Evolutionary conservation across 2,797 vertebrate species (phyloP).

Genomic region (Molossus alvarezi): DNA sequence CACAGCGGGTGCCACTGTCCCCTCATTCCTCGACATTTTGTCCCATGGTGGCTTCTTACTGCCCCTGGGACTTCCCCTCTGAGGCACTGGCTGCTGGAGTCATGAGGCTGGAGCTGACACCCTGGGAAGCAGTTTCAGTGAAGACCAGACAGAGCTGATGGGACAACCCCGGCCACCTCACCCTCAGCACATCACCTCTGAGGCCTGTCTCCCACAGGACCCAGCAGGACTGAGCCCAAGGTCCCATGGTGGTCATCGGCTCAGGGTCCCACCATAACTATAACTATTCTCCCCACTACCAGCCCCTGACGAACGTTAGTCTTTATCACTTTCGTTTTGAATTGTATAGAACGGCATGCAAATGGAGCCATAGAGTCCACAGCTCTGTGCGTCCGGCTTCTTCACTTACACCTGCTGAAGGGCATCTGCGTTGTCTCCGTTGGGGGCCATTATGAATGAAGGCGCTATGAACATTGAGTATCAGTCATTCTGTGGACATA

Average conservation of each 20-base stretch:
- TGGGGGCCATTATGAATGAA: neutral
- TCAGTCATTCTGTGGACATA: neutral
- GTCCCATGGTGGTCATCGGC: neutral
- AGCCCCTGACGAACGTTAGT: neutral
- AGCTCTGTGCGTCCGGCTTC: neutral
- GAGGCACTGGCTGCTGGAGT: neutral
- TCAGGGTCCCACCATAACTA: neutral
- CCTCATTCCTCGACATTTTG: neutral
- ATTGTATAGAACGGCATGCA: neutral
- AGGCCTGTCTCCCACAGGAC: neutral
- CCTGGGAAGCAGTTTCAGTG: neutral
- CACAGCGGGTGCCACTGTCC: neutral
- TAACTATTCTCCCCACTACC: neutral
- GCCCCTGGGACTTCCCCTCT: neutral
- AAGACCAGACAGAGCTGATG: neutral
- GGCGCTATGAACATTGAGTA: neutral
- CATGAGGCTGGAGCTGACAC: accelerated
- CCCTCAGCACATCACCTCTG: neutral
- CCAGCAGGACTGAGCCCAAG: neutral
- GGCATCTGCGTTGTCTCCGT: neutral
- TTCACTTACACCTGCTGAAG: neutral
- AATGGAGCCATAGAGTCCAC: neutral
- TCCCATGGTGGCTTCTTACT: neutral
- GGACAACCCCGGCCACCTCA: neutral
- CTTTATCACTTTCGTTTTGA: neutral